Base-by-base conservation (phyloP, 2,113 vertebrate genomes). In the Crotalus horridus region DNA sequence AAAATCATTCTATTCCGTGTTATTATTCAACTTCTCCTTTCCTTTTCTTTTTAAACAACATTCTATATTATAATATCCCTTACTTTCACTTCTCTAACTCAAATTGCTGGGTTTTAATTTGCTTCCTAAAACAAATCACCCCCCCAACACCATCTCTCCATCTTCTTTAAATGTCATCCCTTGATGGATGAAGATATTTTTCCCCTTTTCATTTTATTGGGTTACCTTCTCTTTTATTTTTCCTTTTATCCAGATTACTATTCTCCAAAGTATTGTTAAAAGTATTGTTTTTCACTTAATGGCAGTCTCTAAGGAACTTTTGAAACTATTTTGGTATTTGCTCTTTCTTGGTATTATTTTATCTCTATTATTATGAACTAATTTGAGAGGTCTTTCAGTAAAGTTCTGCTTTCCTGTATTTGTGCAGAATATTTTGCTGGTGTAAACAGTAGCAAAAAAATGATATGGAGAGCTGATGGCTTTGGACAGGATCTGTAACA, bases 401-500 rank as follows among this genome's bases (percentile, higher is more conserved):
- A 85, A 85, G 93, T 85, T 91, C 17, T 94, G 61, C 93, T 33
- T 48, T 95, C 33, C 51, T 54, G 53, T 88, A 55, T 93, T 93
- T 94, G 88, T 91, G 54, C 91, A 94, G 94, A 94, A 89, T 90
- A 21, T 95, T 93, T 93, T 81, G 51, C 21, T 4, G 69, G 1
- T 88, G 92, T 95, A 88, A 96, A 74, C 69, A 91, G 58, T 55
- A 51, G 46, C 26, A 92, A 89, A 54, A 51, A 56, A 59, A 95
- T 94, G 13, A n/a, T 91, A 93, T 95, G 89, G 89, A 94, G 94
- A 96, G 90, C 87, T 94, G 94, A 95, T 91, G 95, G 95, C 93
- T 96, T 95, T 0, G 6, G 95, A 93, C 90, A 95, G 96, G 95
- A 95, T 95, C 94, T 95, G 95, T 91, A 93, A 90, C 61, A 85